Evolutionary conservation across 1,140 invertebrate genomes (phyloP).

Genomic region (Caenorhabditis elegans): WBcel235 BX284604.4:6799501-6800000

Average conservation of each 20-base stretch:
- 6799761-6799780: conserved; percentile 30
- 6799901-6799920: not conserved
- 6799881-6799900: not conserved
- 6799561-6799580: not conserved
- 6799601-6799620: not conserved
- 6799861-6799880: not conserved
- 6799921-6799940: not conserved
- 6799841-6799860: not conserved
- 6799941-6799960: too few relatives aligned
- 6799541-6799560: not conserved
- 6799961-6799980: not conserved
- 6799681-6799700: conserved; percentile 24
- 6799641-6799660: conserved; percentile 30
- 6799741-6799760: conserved; percentile 35
- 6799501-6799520: too few relatives aligned
- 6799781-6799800: conserved; percentile 23
- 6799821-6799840: not conserved
- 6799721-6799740: conserved; percentile 40
- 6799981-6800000: not conserved
- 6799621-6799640: not conserved
- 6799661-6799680: conserved; percentile 24
- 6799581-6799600: not conserved
- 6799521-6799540: not conserved
- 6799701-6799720: conserved; percentile 34
- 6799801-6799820: too few relatives aligned